Evolutionary conservation across 2,888 invertebrate species (phyloP).

Genomic region (Scaptomyza cyrtandrae): DNA sequence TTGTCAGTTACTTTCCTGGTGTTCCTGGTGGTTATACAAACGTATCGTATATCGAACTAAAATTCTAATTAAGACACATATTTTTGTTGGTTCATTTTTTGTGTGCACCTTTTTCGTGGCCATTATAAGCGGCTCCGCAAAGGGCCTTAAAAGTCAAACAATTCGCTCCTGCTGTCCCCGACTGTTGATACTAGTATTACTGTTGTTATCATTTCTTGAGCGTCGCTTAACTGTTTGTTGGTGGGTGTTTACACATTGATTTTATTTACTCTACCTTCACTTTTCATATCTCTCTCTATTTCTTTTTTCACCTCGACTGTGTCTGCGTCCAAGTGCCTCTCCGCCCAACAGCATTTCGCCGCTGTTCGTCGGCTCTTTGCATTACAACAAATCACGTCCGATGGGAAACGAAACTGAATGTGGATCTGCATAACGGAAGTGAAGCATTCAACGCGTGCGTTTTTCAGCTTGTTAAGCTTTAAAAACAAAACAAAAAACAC

Average conservation of each 20-base stretch:
- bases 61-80: too few relatives aligned
- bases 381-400: slow-evolving; percentile 40
- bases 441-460: slow-evolving; percentile 22
- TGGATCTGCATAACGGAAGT: slow-evolving; percentile 49
- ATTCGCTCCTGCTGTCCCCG: slow-evolving; percentile 21
- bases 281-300: slow-evolving; percentile 21
- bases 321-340: neutral
- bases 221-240: neutral
- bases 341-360: neutral
- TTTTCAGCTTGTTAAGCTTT: slow-evolving; percentile 11
- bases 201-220: slow-evolving; percentile 37
- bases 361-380: neutral
- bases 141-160: neutral
- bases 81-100: too few relatives aligned
- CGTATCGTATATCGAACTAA: too few relatives aligned
- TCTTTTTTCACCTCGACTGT: neutral
- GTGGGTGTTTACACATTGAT: slow-evolving; percentile 41
- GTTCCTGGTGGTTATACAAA: too few relatives aligned
- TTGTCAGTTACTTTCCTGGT: too few relatives aligned
- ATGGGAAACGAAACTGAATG: slow-evolving; percentile 20
- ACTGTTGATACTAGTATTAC: neutral
- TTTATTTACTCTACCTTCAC: slow-evolving; percentile 67
- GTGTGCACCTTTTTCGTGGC: too few relatives aligned
- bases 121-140: too few relatives aligned
- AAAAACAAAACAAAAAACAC: neutral